phyloP scores from a whole-genome alignment of 2,797 vertebrate species.

The Australoheros facetus region DNA sequence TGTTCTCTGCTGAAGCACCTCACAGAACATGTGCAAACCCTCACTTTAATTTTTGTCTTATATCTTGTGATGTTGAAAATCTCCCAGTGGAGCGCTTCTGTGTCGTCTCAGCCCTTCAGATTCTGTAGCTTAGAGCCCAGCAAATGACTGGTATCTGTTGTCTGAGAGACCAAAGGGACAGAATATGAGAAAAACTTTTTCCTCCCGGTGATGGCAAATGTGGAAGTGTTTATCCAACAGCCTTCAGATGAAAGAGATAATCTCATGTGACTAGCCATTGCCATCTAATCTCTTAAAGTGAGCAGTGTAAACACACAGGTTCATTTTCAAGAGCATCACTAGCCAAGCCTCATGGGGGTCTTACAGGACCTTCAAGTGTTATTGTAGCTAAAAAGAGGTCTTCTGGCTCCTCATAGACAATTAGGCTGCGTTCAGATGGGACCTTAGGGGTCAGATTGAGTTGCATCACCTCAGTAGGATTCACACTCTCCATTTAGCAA shows the following conservation, averaged over 20 bases:
- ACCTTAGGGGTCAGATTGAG: slow-evolving; percentile 72
- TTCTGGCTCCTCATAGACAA: slow-evolving; percentile 61
- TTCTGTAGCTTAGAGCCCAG: slow-evolving; percentile 31
- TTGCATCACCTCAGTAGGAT: slow-evolving; percentile 60
- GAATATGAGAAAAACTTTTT: slow-evolving; percentile 32
- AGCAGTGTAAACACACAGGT: slow-evolving; percentile 68
- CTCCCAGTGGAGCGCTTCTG: slow-evolving; percentile 14
- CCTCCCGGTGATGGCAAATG: slow-evolving; percentile 47
- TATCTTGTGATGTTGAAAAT: slow-evolving; percentile 4
- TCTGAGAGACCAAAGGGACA: slow-evolving; percentile 44
- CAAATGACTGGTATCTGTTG: slow-evolving; percentile 28
- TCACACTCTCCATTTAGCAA: slow-evolving; percentile 37
- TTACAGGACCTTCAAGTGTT: slow-evolving; percentile 52
- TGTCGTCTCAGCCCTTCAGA: slow-evolving; percentile 13
- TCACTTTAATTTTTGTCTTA: slow-evolving; percentile 17
- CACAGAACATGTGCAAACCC: neutral
- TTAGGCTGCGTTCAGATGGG: slow-evolving; percentile 63
- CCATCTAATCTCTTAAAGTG: slow-evolving; percentile 68
- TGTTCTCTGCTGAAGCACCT: neutral
- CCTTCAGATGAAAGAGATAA: slow-evolving; percentile 47
- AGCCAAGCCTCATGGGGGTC: slow-evolving; percentile 46
- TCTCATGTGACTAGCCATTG: slow-evolving; percentile 61
- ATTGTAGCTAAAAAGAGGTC: slow-evolving; percentile 53
- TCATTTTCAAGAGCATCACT: slow-evolving; percentile 62
- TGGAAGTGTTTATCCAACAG: slow-evolving; percentile 68